A percentile compares a stretch with the other conserved stretches of the same genome.
Evolutionary conservation across 2,113 vertebrate species (phyloP).

Genomic region (Corvus hawaiiensis): DNA sequence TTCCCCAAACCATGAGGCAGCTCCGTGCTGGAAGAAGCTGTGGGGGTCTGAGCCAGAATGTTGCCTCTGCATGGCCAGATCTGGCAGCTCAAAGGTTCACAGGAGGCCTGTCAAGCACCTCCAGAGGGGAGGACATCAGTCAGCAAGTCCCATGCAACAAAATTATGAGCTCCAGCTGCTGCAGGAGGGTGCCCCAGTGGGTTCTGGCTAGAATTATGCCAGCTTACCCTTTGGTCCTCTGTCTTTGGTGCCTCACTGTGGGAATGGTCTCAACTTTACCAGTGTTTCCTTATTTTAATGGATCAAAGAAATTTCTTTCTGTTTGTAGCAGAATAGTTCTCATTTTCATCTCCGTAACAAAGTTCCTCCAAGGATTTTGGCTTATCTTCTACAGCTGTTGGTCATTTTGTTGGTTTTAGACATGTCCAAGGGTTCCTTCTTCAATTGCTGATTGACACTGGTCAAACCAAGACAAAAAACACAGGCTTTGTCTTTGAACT

Average conservation of each 20-base stretch:
- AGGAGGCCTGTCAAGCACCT: neutral
- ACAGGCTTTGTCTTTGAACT: neutral
- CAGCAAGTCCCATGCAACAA: neutral
- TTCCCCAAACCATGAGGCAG: accelerated
- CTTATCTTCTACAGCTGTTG: neutral
- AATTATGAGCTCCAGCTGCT: neutral
- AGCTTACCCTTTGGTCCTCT: neutral
- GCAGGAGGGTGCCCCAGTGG: neutral
- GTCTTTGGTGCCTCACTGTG: accelerated
- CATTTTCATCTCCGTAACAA: neutral
- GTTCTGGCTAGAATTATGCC: neutral
- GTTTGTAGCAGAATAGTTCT: neutral
- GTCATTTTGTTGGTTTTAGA: neutral
- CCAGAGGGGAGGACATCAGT: neutral
- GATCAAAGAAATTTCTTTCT: neutral
- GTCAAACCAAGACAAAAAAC: neutral
- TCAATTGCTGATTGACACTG: neutral
- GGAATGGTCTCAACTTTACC: neutral
- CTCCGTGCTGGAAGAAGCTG: neutral
- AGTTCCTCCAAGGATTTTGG: neutral
- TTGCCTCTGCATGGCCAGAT: neutral
- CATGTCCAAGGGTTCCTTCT: neutral
- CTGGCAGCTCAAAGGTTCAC: neutral
- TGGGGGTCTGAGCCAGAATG: accelerated
- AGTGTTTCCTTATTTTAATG: neutral